A percentile compares a stretch with the other conserved stretches of the same genome.
Conservation (phyloP, 1,140 invertebrate species). For the Ostrea denselamellosa region DNA sequence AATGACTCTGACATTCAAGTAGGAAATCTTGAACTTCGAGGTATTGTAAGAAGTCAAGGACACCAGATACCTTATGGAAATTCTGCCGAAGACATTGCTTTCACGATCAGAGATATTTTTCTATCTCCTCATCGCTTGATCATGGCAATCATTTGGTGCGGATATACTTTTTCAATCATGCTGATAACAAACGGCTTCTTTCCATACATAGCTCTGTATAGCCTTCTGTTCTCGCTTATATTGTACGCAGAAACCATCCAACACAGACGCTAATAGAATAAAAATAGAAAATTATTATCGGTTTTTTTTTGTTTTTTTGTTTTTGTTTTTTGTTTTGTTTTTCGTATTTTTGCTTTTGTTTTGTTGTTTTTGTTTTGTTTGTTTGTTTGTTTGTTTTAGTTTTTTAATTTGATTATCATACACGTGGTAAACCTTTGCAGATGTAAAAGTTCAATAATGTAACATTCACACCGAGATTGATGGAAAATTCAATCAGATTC, state of each 20-base stretch:
- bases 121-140: constrained; percentile 40
- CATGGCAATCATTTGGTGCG: constrained; percentile 55
- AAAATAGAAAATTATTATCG: not conserved
- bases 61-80: not conserved
- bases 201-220: constrained; percentile 55
- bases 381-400: too few relatives aligned
- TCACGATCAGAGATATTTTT: constrained; percentile 41
- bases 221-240: constrained; percentile 53
- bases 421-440: too few relatives aligned
- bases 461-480: too few relatives aligned
- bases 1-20: constrained; percentile 18
- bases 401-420: too few relatives aligned
- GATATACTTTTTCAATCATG: constrained; percentile 56
- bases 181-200: constrained; percentile 56
- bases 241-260: constrained; percentile 53
- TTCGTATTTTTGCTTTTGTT: too few relatives aligned
- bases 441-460: too few relatives aligned
- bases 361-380: too few relatives aligned
- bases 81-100: not conserved
- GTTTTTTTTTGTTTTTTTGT: too few relatives aligned
- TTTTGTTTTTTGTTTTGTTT: too few relatives aligned
- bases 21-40: constrained; percentile 8
- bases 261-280: constrained; percentile 30
- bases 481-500: too few relatives aligned
- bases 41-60: not conserved